Evolutionary conservation across 2,797 vertebrate species (phyloP), one percentile per base, ranked within the genome.

Genomic region (Pangasius larnaudii): DNA sequence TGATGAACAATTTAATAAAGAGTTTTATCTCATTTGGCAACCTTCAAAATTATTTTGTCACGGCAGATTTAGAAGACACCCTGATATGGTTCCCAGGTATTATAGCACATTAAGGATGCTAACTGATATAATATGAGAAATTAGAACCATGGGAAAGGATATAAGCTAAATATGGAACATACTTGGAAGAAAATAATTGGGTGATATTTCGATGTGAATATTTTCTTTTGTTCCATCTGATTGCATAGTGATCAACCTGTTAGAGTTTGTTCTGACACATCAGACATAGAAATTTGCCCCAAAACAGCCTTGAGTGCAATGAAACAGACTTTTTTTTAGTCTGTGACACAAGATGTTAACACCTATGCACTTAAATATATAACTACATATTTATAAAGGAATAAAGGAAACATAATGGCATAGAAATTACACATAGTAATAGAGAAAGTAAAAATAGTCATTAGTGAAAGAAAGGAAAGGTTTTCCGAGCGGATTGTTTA

Each of bases 31-130:
- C 82, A 94, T 94, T 93, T 69, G 93, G 88, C 93, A 90, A 84
- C 88, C 90, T 91, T 94, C 91, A 88, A 93, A 93, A 94, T 90
- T 42, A 79, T 92, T 94, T 93, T 39, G 90, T 93, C 93, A 93
- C 82, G 89, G 88, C 90, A 88, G 92, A 94, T 94, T 86, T 90
- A 90, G 87, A 83, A 77, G 85, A 88, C 85, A 91, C 88, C 92
- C 88, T 91, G 92, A 94, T 89, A 93, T 80, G 89, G 89, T 91
- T 90, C 88, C 89, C 91, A 92, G 71, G 42, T 90, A 91, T 93
- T 93, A 92, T 75, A 90, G 65, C 80, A 89, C 91, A 93, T 92
- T 91, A 93, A 88, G 72, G 91, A 93, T 94, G 94, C 93, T 79
- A 56, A 79, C 49, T 79, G 33, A 80, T 39, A 14, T 80, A 59